Conservation (phyloP, 2,113 vertebrate genomes). For the Aegotheles bennettii region DNA sequence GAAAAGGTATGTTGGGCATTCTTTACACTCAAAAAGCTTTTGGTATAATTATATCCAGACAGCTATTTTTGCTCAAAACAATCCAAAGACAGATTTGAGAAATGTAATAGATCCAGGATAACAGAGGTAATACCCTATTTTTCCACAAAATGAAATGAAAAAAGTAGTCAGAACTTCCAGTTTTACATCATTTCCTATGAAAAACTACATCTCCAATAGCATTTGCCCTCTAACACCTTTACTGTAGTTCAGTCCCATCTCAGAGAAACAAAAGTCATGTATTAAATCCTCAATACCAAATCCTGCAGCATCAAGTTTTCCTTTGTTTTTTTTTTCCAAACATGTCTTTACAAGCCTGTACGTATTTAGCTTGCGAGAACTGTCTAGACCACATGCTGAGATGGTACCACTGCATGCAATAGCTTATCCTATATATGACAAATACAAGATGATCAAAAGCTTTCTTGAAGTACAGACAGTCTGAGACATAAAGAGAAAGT, state of each 20-base stretch:
- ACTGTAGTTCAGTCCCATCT: background rate
- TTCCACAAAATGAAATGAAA: background rate
- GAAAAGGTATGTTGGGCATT: background rate
- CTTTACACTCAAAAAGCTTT: background rate
- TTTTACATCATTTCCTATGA: background rate
- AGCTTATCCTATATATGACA: background rate
- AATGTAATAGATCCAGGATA: background rate
- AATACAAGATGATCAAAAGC: slow-evolving; percentile 5
- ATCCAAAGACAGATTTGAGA: background rate
- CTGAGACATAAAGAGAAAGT: background rate
- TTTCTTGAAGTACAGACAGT: background rate
- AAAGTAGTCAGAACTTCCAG: background rate
- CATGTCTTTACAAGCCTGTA: slow-evolving; percentile 13
- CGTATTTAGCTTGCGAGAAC: background rate
- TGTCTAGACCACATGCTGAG: slow-evolving; percentile 23
- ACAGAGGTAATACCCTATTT: background rate
- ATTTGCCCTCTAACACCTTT: background rate
- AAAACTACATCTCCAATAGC: background rate
- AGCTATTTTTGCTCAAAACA: background rate
- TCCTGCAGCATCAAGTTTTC: background rate
- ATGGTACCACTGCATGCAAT: background rate
- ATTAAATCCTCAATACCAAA: background rate
- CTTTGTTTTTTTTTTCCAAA: background rate
- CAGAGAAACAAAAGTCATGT: background rate
- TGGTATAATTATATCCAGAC: background rate